Conservation (phyloP, 2,888 invertebrate species). For the Orchestes rusci region DNA sequence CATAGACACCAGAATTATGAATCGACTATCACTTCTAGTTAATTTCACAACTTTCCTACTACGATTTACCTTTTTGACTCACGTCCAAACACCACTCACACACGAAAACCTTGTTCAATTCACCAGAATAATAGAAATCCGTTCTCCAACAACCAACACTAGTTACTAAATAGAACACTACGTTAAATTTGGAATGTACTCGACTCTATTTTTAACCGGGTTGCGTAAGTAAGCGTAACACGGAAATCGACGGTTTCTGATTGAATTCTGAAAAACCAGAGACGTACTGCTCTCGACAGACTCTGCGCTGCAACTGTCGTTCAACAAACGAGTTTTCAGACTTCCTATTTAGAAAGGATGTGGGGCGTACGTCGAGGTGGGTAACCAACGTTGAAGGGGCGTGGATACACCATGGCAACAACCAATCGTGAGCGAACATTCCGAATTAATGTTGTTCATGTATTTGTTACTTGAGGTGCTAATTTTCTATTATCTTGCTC, state of each 20-base stretch:
- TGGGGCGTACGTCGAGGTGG: slow-evolving; percentile 30
- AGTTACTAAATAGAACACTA: slow-evolving; percentile 1
- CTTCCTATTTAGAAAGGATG: slow-evolving; percentile 35
- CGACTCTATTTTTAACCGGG: slow-evolving; percentile 3
- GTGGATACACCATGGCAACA: slow-evolving; percentile 22
- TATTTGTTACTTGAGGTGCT: slow-evolving; percentile 23
- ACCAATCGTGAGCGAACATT: slow-evolving; percentile 17
- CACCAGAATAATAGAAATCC: too few species aligned
- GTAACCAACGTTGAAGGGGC: slow-evolving; percentile 35
- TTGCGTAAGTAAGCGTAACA: slow-evolving; percentile 4
- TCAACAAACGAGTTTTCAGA: slow-evolving; percentile 30
- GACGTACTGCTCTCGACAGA: slow-evolving; percentile 10
- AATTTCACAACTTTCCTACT: too few species aligned
- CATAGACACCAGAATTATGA: too few species aligned
- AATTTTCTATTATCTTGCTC: slow-evolving; percentile 23
- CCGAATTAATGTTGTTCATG: slow-evolving; percentile 24
- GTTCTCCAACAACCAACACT: too few species aligned
- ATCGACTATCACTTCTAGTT: too few species aligned
- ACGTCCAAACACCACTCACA: too few species aligned
- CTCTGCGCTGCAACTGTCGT: slow-evolving; percentile 27
- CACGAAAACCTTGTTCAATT: too few species aligned
- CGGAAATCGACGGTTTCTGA: slow-evolving; percentile 6
- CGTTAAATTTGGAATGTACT: slow-evolving; percentile 2
- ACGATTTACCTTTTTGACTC: too few species aligned
- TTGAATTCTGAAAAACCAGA: not conserved